Base-by-base conservation (phyloP, 2,888 invertebrate genomes). In the Tiliacea citrago region DNA sequence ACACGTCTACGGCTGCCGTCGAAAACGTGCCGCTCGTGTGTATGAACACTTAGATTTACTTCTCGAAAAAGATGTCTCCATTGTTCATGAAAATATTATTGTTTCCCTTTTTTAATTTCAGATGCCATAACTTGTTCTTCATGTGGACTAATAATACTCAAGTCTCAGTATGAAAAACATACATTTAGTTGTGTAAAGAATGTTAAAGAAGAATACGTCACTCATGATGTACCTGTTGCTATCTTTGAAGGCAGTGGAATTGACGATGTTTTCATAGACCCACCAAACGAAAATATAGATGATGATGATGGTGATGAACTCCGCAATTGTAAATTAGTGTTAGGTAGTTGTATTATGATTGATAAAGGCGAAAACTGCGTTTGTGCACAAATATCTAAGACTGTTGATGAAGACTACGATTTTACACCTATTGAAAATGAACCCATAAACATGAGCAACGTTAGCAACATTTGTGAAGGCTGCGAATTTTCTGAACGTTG, bases 281-380 rank as follows among this genome's bases (percentile, higher is more conserved):
- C 51, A 39, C 51, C 42, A 13, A 79, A 60, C 10, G 61, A 49
- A 24, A 68, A 63, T 24, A 55, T 57, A 65, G 78, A 57, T 9
- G 80, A 45, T 12, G 81, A 45, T 12, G 21, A 55, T 63, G 79
- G 82, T 53, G 85, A 79, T 61, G 86, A 89, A 68, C 60, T 86
- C 7, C 88, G 75, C 47, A 89, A 86, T 72, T 94, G 94, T 77
- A 91, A 92, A 85, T 77, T 89, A 68, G 88, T 89, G 69, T 76
- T 94, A 80, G 94, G 93, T 1, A 84, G 86, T 47, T 95, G 94
- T 82, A 91, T 94, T 45, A 89, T 91, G 75, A 88, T 82, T 12
- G 89, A 86, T 3, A 88, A 89, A 72, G 80, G 86, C 1, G 86
- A 88, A 45, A 85, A 73, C 49, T 94, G 94, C 77, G 81, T 94